Base-by-base conservation (phyloP, 2,888 invertebrate genomes). In the Micoletzkya japonica region DNA sequence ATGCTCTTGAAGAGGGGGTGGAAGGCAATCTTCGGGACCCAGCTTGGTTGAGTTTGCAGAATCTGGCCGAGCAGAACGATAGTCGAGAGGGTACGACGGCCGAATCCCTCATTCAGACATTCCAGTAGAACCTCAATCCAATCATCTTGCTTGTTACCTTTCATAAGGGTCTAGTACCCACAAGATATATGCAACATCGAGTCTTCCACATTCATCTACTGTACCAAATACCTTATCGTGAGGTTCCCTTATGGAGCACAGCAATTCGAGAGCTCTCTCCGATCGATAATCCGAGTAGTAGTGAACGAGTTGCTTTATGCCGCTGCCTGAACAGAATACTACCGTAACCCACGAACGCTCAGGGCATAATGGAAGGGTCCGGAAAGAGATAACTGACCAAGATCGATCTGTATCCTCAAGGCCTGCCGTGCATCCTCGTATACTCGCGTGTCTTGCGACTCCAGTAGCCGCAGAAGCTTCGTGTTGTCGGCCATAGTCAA, bases 201-300 rank as follows among this genome's bases (percentile, higher is more conserved):
- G 26, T 26, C 4, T 54, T 10, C 28, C 3, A 54, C 30, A 17
- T 10, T 39, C 39, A 10, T 39, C 39, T 17, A 39, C 39, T 17
- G 39, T 39, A 7, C 39, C 39, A 39, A 10, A 30, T n/a, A 76
- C 78, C 67, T 72, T 74, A 30, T 78, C 74, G 50, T 76, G 59
- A 0, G 77, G 77, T 39, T 78, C 77, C 20, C 64, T 32, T 3
- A 78, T 74, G 4, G 52, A 50, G 54, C 72, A 74, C 6, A 78
- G 73, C 4, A 78, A 56, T 24, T 78, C 78, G 54, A 78, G 64
- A 0, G 73, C 77, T 37, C 77, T 66, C 26, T 78, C 74, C 7
- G 77, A 77, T 34, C 73, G 72, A 39, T 67, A 52, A 17, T 60
- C 44, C 28, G 70, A 58, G 60, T 74, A 78, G 56, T 78, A 77